A percentile compares a stretch with the other conserved stretches of the same genome.
phyloP scores from a whole-genome alignment of 2,797 vertebrate species.

The Crenichthys baileyi region DNA sequence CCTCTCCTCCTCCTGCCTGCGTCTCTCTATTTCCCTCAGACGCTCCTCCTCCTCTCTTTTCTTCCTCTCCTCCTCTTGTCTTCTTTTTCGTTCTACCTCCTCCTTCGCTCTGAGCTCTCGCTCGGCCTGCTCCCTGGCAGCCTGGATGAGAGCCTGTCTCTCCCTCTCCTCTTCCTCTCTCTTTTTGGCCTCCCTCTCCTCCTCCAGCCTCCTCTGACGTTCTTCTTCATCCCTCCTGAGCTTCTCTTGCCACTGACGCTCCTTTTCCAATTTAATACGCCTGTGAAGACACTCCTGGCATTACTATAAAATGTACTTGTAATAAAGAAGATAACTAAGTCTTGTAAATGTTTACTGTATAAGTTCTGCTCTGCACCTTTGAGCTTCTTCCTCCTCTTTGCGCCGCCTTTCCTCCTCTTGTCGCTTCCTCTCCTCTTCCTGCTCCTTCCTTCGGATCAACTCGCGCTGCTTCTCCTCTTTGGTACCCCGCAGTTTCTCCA shows the following conservation, averaged over 20 bases:
- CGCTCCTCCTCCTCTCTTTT: slow-evolving; percentile 64
- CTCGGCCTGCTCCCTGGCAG: slow-evolving; percentile 74
- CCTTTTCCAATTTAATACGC: slow-evolving; percentile 85
- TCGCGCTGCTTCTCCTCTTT: slow-evolving; percentile 90
- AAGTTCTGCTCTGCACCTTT: slow-evolving; percentile 52
- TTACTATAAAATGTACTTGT: not conserved
- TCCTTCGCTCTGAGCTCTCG: slow-evolving; percentile 68
- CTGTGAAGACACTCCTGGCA: slow-evolving; percentile 30
- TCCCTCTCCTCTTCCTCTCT: slow-evolving; percentile 79
- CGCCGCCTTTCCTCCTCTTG: slow-evolving; percentile 52
- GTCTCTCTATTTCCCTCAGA: slow-evolving; percentile 58
- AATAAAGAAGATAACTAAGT: not conserved
- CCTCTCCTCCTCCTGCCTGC: slow-evolving; percentile 70
- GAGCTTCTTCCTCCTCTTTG: slow-evolving; percentile 69
- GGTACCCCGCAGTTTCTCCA: slow-evolving; percentile 89
- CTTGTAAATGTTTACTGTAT: not conserved
- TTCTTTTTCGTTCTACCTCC: slow-evolving; percentile 63
- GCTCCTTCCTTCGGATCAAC: slow-evolving; percentile 82
- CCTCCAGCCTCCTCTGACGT: slow-evolving; percentile 72
- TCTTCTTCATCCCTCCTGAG: slow-evolving; percentile 83
- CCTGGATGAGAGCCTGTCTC: slow-evolving; percentile 73
- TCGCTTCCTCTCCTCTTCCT: slow-evolving; percentile 77
- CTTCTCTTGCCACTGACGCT: slow-evolving; percentile 88
- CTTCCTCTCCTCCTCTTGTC: slow-evolving; percentile 60
- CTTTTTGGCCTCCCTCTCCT: slow-evolving; percentile 79